Base-by-base conservation (phyloP, 2,113 vertebrate species). In the Gymnogyps californianus region DNA sequence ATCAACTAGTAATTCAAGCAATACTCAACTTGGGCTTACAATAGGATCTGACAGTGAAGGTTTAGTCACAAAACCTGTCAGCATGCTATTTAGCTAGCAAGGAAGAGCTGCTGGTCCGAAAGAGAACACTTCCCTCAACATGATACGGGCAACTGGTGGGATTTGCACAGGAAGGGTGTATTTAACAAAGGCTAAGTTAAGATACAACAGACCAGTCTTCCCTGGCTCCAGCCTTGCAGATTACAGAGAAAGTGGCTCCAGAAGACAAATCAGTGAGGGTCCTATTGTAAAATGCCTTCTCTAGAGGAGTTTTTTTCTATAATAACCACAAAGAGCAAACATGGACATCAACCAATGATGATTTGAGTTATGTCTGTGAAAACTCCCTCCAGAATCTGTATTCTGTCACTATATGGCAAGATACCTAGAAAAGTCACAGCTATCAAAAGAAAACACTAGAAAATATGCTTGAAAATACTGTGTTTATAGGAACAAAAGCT, bases 311-410 rank as follows among this genome's bases (percentile, higher is more conserved):
- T 11, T 55, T 52, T 67, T 52, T 21, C 42, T 28, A 2, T 1
- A 47, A 5, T 3, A 47, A 51, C 57, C 18, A 32, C 47, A 77
- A 31, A 87, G 54, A 51, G 22, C 1, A 38, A 87, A 55, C 44
- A 12, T 0, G 18, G 59, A 51, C 61, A 59, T 8, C 6, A 36
- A 25, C 12, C 16, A 4, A 9, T 1, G 25, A 6, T 8, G 21
- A 24, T 25, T 3, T 44, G 15, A 44, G 38, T 19, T 32, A 22
- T 1, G 4, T 5, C 86, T 59, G 69, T 58, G 69, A 40, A n/a
- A 7, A 6, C 16, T 58, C 78, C 38, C 64, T 64, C 40, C 52
- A 72, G 47, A 64, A 26, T 3, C 62, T 29, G 3, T 3, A 29
- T 14, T 34, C 84, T 57, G 17, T 7, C 31, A 9, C 61, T 76